These are phyloP conservation scores for Lepus oiostolus DNA, from an alignment of 2,797 vertebrate genomes.

Conservation along the genomic window DNA sequence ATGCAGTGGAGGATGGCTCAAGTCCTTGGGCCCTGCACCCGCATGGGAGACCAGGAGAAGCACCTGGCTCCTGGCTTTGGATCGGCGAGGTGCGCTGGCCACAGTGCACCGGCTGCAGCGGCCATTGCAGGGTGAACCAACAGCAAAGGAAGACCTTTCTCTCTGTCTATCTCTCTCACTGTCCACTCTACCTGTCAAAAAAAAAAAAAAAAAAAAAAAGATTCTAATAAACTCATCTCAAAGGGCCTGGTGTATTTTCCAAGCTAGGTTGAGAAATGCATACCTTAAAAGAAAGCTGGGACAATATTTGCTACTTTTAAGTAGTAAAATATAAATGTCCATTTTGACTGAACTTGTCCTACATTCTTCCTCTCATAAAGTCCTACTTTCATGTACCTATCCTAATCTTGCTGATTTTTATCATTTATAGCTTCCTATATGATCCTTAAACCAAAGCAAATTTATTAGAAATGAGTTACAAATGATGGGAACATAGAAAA, in stretches of 20 bases:
- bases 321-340: not conserved
- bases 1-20: too few relatives aligned
- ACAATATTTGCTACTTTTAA: slow-evolving; percentile 18
- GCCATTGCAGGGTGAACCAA: too few relatives aligned
- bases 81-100: too few relatives aligned
- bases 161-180: too few relatives aligned
- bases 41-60: too few relatives aligned
- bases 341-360: slow-evolving; percentile 36
- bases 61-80: too few relatives aligned
- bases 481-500: slow-evolving; percentile 38
- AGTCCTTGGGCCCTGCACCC: too few relatives aligned
- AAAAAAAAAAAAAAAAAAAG: too few relatives aligned
- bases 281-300: not conserved
- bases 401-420: slow-evolving; percentile 50
- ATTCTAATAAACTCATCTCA: not conserved
- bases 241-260: not conserved
- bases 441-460: slow-evolving; percentile 42
- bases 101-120: too few relatives aligned
- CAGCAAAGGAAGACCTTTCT: too few relatives aligned
- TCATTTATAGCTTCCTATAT: slow-evolving; percentile 44
- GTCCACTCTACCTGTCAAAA: too few relatives aligned
- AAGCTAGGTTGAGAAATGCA: slow-evolving; percentile 7
- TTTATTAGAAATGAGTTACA: slow-evolving; percentile 34
- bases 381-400: not conserved
- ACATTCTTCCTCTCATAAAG: slow-evolving; percentile 19